Evolutionary conservation across 2,113 vertebrate genomes (phyloP).

Genomic region (Reinhardtius hippoglossoides): DNA sequence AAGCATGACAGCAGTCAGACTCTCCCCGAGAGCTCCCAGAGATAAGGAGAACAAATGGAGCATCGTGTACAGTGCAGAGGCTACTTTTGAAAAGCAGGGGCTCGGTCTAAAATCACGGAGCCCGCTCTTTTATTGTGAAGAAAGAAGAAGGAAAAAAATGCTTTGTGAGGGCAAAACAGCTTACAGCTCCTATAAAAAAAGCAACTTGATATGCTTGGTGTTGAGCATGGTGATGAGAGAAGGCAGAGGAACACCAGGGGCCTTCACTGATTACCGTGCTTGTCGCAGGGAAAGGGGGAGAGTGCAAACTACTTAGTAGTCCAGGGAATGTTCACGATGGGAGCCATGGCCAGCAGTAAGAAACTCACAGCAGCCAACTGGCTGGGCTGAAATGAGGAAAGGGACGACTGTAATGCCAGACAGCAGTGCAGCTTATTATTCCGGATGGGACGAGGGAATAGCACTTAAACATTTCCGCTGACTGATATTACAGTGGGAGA

Average conservation of each 20-base stretch:
- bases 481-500: slow-evolving; percentile 60
- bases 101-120: slow-evolving; percentile 11
- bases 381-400: slow-evolving; percentile 48
- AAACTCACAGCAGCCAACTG: slow-evolving; percentile 22
- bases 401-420: slow-evolving; percentile 45
- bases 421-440: slow-evolving; percentile 66
- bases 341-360: slow-evolving; percentile 36
- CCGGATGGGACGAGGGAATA: slow-evolving; percentile 63
- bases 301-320: slow-evolving; percentile 30
- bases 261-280: slow-evolving; percentile 40
- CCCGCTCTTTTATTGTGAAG: slow-evolving; percentile 15
- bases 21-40: slow-evolving; percentile 6
- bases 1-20: slow-evolving; percentile 30
- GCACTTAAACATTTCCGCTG: slow-evolving; percentile 63
- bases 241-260: slow-evolving; percentile 33
- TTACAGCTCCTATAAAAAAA: slow-evolving; percentile 19
- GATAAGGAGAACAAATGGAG: slow-evolving; percentile 38
- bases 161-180: slow-evolving; percentile 42
- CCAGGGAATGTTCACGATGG: slow-evolving; percentile 10
- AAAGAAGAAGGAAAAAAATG: slow-evolving; percentile 15
- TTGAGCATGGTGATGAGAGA: slow-evolving; percentile 29
- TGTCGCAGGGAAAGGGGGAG: slow-evolving; percentile 24
- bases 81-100: slow-evolving; percentile 4
- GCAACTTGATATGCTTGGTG: slow-evolving; percentile 14
- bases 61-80: slow-evolving; percentile 9